Evolutionary conservation across 1,140 invertebrate genomes (phyloP).

Genomic region (Trachymyrmex septentrionalis): DNA sequence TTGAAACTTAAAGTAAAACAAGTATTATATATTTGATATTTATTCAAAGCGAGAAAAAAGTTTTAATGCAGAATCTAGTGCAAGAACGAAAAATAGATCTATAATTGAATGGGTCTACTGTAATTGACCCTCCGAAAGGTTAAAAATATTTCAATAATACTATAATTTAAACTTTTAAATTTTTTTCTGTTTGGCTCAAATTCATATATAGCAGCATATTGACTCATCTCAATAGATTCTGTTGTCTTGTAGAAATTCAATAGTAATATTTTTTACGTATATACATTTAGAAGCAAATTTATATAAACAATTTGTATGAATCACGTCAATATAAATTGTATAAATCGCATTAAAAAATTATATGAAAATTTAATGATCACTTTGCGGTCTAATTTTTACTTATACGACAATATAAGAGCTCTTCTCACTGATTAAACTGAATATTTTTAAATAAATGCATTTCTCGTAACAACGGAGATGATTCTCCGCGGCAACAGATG

Average conservation of each 20-base stretch:
- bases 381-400: background rate
- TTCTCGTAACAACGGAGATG: background rate
- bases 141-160: background rate
- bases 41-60: too few species aligned
- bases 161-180: background rate
- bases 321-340: background rate
- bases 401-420: background rate
- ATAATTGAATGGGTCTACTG: too few species aligned
- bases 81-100: too few species aligned
- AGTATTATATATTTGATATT: too few species aligned
- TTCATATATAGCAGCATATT: background rate
- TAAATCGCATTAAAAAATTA: background rate
- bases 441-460: background rate
- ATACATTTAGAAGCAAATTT: background rate
- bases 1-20: too few species aligned
- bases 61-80: too few species aligned
- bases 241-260: background rate
- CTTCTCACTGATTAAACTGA: background rate
- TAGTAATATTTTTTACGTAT: background rate
- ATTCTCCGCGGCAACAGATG: too few species aligned
- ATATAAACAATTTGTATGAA: background rate
- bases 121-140: too few species aligned
- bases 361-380: slow-evolving; percentile 2
- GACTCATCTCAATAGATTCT: background rate
- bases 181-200: background rate